phyloP scores from a whole-genome alignment of 2,113 vertebrate species.

The Numida meleagris region DNA sequence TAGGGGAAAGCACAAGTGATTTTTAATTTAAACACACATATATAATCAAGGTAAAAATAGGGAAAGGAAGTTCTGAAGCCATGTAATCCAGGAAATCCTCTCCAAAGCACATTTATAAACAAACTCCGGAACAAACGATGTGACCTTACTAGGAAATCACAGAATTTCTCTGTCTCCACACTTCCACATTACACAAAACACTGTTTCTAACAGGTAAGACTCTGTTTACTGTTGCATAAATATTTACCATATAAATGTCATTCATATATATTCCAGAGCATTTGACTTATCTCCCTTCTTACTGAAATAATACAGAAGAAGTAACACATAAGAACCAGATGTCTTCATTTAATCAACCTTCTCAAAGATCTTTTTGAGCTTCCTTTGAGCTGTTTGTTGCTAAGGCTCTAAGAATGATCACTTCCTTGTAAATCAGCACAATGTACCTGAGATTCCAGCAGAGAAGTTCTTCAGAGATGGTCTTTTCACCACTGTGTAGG shows the following conservation, averaged over 20 bases:
- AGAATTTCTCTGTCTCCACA: background rate
- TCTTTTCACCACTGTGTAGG: conserved; percentile 94
- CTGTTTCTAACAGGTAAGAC: conserved; percentile 38
- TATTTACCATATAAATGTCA: background rate
- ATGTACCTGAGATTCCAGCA: conserved; percentile 88
- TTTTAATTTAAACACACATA: conserved; percentile 24
- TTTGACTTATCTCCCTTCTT: background rate
- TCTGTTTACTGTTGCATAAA: conserved; percentile 11
- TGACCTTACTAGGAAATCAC: background rate
- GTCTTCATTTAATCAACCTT: background rate
- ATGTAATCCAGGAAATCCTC: conserved; percentile 39
- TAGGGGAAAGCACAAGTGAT: background rate
- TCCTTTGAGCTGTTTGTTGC: background rate
- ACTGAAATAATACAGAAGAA: background rate
- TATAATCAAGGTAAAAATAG: background rate
- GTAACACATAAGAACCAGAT: background rate
- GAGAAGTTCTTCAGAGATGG: conserved; percentile 99
- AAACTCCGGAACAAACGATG: conserved; percentile 36
- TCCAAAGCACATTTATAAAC: conserved; percentile 43
- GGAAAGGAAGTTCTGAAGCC: background rate
- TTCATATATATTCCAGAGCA: background rate
- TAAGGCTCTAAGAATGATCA: background rate
- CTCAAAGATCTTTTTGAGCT: background rate
- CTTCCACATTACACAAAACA: conserved; percentile 26
- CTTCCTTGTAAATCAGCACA: background rate